Evolutionary conservation across 2,113 vertebrate species (phyloP).

Genomic region (Tretioscincus oriximinensis): DNA sequence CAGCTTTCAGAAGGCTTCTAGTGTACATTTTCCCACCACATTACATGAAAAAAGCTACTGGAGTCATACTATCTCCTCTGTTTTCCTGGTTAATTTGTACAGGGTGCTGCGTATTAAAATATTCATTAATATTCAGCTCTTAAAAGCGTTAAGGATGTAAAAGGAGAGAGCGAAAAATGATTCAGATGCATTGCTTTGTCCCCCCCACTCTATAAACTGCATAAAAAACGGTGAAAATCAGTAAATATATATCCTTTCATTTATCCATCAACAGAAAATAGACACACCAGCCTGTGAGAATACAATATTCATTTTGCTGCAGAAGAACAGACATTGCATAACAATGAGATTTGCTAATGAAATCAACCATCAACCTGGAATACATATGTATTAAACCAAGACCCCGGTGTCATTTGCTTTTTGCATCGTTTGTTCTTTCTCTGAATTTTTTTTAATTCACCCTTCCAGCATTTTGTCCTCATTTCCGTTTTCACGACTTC

Average conservation of each 20-base stretch:
- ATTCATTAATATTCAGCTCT: conserved; percentile 35
- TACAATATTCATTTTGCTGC: conserved; percentile 99
- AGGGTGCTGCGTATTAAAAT: conserved; percentile 26
- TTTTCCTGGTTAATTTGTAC: not conserved
- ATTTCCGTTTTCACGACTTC: conserved; percentile 63
- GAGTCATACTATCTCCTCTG: not conserved
- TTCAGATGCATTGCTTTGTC: conserved; percentile 26
- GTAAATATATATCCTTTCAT: conserved; percentile 55
- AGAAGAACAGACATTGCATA: conserved; percentile 99
- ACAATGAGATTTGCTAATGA: conserved; percentile 99
- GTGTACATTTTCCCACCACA: not conserved
- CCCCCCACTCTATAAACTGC: conserved; percentile 37
- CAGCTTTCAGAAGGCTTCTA: not conserved
- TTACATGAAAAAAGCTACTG: conserved; percentile 11
- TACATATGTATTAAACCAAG: conserved; percentile 97
- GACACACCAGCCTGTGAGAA: conserved; percentile 79
- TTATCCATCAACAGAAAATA: conserved; percentile 60
- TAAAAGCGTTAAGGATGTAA: conserved; percentile 42
- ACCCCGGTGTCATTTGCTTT: conserved; percentile 93
- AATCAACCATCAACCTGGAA: conserved; percentile 99
- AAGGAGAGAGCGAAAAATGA: conserved; percentile 11
- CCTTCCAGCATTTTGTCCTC: conserved; percentile 70
- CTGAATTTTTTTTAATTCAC: conserved; percentile 58
- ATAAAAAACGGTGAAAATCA: conserved; percentile 45
- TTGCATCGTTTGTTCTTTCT: conserved; percentile 90